Base-by-base conservation (phyloP, 2,888 invertebrate species). In the Hyles lineata region DNA sequence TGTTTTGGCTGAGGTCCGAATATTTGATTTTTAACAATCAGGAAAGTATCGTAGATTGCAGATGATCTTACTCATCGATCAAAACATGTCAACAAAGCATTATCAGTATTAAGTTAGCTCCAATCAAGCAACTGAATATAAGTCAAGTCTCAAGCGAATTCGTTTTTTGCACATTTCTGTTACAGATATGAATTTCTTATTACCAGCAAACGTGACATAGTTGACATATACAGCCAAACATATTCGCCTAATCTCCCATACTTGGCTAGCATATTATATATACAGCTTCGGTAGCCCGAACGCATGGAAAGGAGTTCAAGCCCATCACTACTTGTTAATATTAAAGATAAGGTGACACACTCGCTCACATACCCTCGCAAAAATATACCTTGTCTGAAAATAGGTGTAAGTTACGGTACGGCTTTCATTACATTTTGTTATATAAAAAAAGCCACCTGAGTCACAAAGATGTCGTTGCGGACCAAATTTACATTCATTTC, bases 391-490 rank as follows among this genome's bases (percentile, higher is more conserved):
- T 70, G 70, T 70, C 72, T 72, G 77, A 72, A 73, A 77, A 77
- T 77, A 80, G 76, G 76, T 79, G 78, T 74, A 76, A 77, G 76
- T 81, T 80, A 78, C 76, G 70, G 21, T 71, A 62, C 77, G 76
- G 78, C 81, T 80, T 87, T 87, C 85, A 87, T 87, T 85, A 88
- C 82, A 83, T 85, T 85, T 81, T 82, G 78, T 79, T 77, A 82
- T 78, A 83, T 76, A 73, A 80, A 85, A 84, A 85, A 84, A 79
- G 75, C 78, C 89, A 90, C 90, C 89, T 90, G 90, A 76, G 87
- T 71, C 86, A 80, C 73, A 81, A 83, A 72, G 82, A 80, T 79
- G 76, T 76, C 76, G 74, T 83, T 81, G 74, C 72, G 75, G 82
- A 82, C 76, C 78, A 67, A 78, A 72, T 76, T 77, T 78, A 59